phyloP scores from a whole-genome alignment of 1,140 invertebrate species.

The Drosophila eugracilis region DNA sequence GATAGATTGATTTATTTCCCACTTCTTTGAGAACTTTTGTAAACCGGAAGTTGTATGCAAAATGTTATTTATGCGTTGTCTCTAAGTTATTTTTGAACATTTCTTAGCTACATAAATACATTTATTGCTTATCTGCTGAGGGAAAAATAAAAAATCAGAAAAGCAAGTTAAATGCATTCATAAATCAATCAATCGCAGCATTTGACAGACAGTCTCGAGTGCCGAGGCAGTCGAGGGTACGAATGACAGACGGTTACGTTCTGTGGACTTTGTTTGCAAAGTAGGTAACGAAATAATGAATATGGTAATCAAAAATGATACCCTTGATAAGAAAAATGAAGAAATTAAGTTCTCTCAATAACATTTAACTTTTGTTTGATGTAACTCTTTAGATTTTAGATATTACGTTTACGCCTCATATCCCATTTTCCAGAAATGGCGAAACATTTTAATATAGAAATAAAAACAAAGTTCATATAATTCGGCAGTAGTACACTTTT shows the following conservation, averaged over 20 bases:
- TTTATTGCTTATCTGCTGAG: constrained; percentile 47
- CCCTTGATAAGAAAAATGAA: constrained; percentile 2
- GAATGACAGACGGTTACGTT: constrained; percentile 57
- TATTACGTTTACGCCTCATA: too few species aligned
- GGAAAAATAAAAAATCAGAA: constrained; percentile 44
- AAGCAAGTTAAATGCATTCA: constrained; percentile 64
- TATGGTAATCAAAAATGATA: constrained; percentile 26
- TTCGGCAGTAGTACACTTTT: too few species aligned
- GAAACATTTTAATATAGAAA: too few species aligned
- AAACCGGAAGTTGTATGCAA: constrained; percentile 6
- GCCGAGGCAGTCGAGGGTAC: constrained; percentile 34
- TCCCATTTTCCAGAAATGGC: too few species aligned
- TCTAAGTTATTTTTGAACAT: constrained; percentile 15
- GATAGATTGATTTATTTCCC: constrained; percentile 9
- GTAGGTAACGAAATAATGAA: constrained; percentile 12
- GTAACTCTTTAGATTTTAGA: too few species aligned
- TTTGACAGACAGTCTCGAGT: constrained; percentile 66
- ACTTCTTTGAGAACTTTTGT: neutral
- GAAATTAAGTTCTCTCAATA: too few species aligned
- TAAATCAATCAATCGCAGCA: constrained; percentile 75
- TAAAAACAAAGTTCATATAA: too few species aligned
- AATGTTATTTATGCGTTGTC: neutral
- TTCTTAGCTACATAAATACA: constrained; percentile 34
- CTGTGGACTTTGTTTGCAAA: constrained; percentile 40
- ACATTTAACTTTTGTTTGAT: neutral